phyloP scores from a whole-genome alignment of 2,113 vertebrate species.

The Xenopus borealis region DNA sequence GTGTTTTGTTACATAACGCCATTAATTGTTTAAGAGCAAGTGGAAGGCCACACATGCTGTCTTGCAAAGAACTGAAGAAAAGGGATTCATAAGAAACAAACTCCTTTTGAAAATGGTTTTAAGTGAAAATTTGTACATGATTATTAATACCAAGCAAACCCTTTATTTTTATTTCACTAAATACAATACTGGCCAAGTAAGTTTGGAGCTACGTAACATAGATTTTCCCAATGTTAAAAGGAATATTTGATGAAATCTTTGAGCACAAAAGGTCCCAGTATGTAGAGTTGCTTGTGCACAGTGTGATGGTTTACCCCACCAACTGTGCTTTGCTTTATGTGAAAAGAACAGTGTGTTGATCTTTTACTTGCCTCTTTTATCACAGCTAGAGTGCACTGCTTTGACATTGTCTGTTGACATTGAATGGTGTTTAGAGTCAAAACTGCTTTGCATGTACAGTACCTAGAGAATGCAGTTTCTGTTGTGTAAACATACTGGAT shows the following conservation, averaged over 20 bases:
- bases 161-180: too few species aligned
- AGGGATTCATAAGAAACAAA: too few species aligned
- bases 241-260: constrained; percentile 2
- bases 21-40: too few species aligned
- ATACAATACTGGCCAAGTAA: too few species aligned
- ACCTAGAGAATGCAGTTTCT: too few species aligned
- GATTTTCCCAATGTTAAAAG: neutral
- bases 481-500: too few species aligned
- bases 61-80: too few species aligned
- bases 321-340: constrained; percentile 23
- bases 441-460: constrained; percentile 24
- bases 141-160: too few species aligned
- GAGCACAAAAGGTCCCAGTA: constrained; percentile 11
- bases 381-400: constrained; percentile 13
- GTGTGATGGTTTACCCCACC: constrained; percentile 16
- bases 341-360: constrained; percentile 9
- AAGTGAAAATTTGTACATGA: too few species aligned
- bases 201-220: neutral
- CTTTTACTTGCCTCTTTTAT: constrained; percentile 24
- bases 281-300: constrained; percentile 1
- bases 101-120: too few species aligned
- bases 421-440: constrained; percentile 30
- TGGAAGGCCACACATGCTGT: too few species aligned
- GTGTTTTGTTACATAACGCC: too few species aligned
- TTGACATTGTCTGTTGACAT: constrained; percentile 28